These are phyloP conservation scores for Melanerpes aurifrons DNA, from an alignment of 2,113 vertebrate genomes.

Conservation along the genomic window DNA sequence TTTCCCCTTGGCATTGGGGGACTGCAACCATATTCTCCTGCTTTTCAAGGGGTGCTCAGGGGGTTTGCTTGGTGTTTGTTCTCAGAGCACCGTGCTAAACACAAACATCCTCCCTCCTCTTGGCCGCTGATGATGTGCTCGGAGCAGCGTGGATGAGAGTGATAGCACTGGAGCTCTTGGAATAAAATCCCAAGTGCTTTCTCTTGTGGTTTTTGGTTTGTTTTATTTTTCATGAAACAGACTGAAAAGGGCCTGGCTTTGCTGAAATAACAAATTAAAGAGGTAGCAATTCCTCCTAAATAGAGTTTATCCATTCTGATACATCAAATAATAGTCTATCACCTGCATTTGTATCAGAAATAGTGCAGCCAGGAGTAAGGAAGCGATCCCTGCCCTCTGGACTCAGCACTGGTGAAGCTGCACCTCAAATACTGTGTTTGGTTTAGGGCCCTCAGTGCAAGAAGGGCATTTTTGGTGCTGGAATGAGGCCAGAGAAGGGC, in stretches of 20 bases:
- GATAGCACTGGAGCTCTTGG: not conserved
- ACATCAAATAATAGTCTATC: not conserved
- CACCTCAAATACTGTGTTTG: no score
- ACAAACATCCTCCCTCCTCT: not conserved
- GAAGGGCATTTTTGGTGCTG: no score
- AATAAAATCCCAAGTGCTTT: not conserved
- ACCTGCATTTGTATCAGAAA: not conserved
- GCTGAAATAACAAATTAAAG: not conserved
- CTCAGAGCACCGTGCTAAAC: not conserved
- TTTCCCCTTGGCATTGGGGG: not conserved
- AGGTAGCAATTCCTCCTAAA: not conserved
- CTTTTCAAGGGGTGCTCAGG: not conserved
- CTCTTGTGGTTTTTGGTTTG: not conserved
- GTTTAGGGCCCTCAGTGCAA: no score
- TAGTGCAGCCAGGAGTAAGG: no score
- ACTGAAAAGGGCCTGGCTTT: not conserved
- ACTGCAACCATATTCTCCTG: not conserved
- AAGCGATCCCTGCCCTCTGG: no score
- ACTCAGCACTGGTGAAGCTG: no score
- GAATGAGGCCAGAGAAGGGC: no score
- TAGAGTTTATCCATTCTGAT: not conserved
- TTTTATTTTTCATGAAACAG: not conserved
- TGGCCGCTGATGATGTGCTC: not conserved
- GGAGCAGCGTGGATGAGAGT: not conserved
- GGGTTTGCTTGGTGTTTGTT: not conserved